Evolutionary conservation across 2,888 invertebrate genomes (phyloP).

Genomic region (Leptopilina syphax): DNA sequence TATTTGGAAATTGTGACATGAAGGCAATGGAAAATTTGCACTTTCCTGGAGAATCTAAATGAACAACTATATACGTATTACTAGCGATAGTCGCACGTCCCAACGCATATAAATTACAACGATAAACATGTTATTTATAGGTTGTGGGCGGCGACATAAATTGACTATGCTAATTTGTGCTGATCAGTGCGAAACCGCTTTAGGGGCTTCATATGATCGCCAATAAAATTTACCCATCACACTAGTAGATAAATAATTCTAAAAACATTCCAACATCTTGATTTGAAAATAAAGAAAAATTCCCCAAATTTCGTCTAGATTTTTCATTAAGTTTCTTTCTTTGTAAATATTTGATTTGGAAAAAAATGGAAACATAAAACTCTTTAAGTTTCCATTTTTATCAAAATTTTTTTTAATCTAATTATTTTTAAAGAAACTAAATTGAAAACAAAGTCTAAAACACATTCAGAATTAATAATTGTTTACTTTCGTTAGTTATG

Average conservation of each 20-base stretch:
- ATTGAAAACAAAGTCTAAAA: no score
- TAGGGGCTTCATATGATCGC: conserved; percentile 61
- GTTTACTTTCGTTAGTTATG: no score
- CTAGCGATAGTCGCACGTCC: conserved; percentile 58
- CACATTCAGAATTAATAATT: no score
- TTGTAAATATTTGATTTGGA: no score
- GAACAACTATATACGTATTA: conserved; percentile 20
- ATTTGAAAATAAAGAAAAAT: neutral
- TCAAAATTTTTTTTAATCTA: no score
- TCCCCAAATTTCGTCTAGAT: no score
- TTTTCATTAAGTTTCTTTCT: no score
- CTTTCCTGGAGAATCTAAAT: conserved; percentile 34
- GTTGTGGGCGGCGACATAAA: conserved; percentile 67
- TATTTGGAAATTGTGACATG: conserved; percentile 11
- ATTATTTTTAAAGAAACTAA: no score
- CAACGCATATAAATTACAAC: conserved; percentile 74
- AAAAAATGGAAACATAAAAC: no score
- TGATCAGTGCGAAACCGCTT: conserved; percentile 72
- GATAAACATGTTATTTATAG: conserved; percentile 76
- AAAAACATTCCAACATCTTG: neutral
- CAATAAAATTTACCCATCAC: conserved; percentile 57
- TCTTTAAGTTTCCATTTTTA: no score
- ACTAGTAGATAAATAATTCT: neutral
- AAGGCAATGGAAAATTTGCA: conserved; percentile 35
- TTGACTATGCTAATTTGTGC: conserved; percentile 75